A percentile compares a stretch with the other conserved stretches of the same genome.
Evolutionary conservation across 2,113 vertebrate species (phyloP).

Genomic region (Tupaia chinensis): DNA sequence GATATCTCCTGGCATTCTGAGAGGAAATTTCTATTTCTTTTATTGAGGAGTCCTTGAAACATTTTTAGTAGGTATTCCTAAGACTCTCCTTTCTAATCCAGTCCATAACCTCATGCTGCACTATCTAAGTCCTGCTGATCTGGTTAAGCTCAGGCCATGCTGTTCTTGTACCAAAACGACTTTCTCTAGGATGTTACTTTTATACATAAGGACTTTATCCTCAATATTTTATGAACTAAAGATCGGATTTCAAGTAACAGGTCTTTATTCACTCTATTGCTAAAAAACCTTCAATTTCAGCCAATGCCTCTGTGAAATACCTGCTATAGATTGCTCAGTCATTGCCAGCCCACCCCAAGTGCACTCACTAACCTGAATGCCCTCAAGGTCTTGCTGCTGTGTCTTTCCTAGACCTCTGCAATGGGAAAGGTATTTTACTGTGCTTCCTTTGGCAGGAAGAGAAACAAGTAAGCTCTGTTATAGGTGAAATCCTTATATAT

Average conservation of each 20-base stretch:
- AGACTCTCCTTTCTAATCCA: neutral
- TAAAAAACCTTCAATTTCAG: constrained; percentile 12
- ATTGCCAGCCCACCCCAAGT: neutral
- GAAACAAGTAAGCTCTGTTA: neutral
- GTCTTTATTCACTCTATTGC: neutral
- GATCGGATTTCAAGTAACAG: neutral
- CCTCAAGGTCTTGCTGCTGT: neutral
- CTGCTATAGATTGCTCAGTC: neutral
- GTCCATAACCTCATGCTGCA: neutral
- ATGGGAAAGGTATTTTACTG: neutral
- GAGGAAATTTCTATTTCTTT: neutral
- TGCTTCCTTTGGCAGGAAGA: neutral
- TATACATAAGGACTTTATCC: neutral
- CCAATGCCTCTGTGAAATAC: neutral
- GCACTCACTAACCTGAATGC: neutral
- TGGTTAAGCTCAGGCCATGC: neutral
- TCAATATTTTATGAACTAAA: constrained; percentile 5
- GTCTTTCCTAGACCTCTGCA: neutral
- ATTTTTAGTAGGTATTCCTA: neutral
- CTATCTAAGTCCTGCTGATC: neutral
- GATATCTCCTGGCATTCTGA: neutral
- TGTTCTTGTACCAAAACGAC: neutral
- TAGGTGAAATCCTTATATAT: neutral
- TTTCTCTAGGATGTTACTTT: neutral
- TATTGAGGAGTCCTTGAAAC: neutral